phyloP scores from a whole-genome alignment of 1,140 invertebrate genomes.

The Sarcophaga bullata region DNA sequence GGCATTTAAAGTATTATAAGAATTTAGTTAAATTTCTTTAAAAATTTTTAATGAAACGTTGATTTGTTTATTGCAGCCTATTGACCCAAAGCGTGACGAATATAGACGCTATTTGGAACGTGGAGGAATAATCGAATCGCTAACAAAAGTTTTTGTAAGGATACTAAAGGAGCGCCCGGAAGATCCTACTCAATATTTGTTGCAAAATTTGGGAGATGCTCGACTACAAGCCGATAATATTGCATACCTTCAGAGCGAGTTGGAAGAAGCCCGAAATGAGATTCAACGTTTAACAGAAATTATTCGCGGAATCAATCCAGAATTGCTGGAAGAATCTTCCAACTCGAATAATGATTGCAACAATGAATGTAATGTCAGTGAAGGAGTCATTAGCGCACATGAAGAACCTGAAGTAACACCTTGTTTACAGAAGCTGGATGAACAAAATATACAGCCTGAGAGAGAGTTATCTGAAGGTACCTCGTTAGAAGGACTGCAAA shows the following conservation, averaged over 20 bases:
- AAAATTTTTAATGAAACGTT: neutral
- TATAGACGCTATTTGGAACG: constrained; percentile 92
- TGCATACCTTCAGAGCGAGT: constrained; percentile 57
- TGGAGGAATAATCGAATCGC: constrained; percentile 88
- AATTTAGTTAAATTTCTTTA: neutral
- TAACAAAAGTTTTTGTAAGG: constrained; percentile 86
- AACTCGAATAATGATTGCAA: neutral
- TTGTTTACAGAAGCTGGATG: neutral
- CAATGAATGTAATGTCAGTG: neutral
- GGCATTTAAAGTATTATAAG: constrained; percentile 56
- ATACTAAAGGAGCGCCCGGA: constrained; percentile 92
- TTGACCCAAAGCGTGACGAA: constrained; percentile 91
- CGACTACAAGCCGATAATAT: constrained; percentile 57
- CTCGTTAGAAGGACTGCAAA: neutral
- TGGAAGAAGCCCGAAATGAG: constrained; percentile 56
- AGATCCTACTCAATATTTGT: constrained; percentile 85
- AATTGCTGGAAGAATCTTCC: constrained; percentile 47
- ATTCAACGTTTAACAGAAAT: constrained; percentile 57
- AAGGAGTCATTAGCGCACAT: neutral
- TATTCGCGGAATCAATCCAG: constrained; percentile 56
- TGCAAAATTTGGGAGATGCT: constrained; percentile 68
- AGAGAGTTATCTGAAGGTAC: neutral
- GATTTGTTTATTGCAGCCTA: constrained; percentile 66
- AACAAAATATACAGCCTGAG: neutral
- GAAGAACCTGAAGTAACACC: neutral